Conservation (phyloP, 2,113 vertebrate species). For the Mustela lutreola region DNA sequence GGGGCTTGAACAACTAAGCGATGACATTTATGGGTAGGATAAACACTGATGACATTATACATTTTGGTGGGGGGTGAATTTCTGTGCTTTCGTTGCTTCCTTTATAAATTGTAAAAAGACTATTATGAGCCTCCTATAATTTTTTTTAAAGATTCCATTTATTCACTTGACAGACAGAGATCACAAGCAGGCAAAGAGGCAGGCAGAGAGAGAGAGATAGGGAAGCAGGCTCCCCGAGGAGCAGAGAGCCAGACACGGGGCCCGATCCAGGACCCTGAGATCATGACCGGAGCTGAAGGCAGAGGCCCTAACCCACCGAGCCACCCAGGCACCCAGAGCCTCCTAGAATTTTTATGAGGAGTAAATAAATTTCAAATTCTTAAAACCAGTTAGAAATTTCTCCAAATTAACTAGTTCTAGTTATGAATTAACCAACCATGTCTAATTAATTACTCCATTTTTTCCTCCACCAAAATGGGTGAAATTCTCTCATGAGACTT, state of each 20-base stretch:
- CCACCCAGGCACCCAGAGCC: neutral
- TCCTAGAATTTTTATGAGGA: neutral
- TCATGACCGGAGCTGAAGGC: too few species aligned
- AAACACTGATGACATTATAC: neutral
- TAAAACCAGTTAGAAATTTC: conserved; percentile 7
- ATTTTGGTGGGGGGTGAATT: neutral
- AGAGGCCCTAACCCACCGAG: too few species aligned
- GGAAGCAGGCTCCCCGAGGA: too few species aligned
- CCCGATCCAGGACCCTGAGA: too few species aligned
- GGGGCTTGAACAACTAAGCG: neutral
- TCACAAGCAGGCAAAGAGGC: too few species aligned
- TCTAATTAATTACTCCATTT: conserved; percentile 15
- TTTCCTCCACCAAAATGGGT: neutral
- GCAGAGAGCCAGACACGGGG: too few species aligned
- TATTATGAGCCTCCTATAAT: neutral
- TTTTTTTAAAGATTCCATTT: neutral
- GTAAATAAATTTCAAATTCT: conserved; percentile 10
- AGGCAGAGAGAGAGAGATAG: too few species aligned
- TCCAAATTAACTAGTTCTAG: conserved; percentile 13
- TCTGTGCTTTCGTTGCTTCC: neutral
- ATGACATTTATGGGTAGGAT: neutral
- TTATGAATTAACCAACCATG: neutral
- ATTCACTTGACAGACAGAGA: too few species aligned
- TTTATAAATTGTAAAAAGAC: conserved; percentile 1
- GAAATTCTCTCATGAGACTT: neutral